A percentile compares a stretch with the other conserved stretches of the same genome.
Evolutionary conservation across 2,113 vertebrate species (phyloP).

Genomic region (Dicaeum eximium): DNA sequence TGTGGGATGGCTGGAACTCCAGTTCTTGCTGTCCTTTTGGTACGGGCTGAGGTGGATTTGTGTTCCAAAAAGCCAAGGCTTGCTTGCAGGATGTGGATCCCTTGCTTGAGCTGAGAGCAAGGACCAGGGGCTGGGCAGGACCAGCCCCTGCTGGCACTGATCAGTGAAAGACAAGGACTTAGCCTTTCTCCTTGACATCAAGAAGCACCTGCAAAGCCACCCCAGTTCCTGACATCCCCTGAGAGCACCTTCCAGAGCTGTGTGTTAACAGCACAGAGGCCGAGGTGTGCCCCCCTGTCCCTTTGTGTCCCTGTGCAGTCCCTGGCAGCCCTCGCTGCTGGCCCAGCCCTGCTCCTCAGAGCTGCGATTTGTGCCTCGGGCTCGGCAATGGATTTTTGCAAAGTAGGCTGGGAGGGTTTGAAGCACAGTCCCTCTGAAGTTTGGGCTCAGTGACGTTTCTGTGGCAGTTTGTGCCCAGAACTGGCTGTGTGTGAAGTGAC

Average conservation of each 20-base stretch:
- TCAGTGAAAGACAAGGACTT: not conserved
- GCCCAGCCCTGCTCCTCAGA: not conserved
- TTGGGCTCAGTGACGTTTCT: not conserved
- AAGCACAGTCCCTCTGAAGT: not conserved
- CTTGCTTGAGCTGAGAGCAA: not conserved
- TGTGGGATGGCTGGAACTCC: not conserved
- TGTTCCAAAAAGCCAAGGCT: not conserved
- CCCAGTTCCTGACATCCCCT: not conserved
- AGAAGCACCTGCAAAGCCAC: not conserved
- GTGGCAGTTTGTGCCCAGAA: conserved; percentile 17
- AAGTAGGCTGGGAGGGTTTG: not conserved
- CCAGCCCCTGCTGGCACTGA: not conserved
- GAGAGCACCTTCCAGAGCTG: not conserved
- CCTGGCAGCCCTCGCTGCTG: not conserved
- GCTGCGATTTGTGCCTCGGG: not conserved
- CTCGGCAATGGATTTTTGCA: not conserved
- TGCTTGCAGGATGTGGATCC: not conserved
- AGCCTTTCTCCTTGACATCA: not conserved
- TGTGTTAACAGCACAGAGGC: not conserved
- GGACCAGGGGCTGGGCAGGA: not conserved
- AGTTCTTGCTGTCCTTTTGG: fast-evolving
- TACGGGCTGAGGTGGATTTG: not conserved
- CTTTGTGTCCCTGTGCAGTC: not conserved
- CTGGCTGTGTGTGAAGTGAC: conserved; percentile 3
- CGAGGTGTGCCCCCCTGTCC: not conserved